These are phyloP conservation scores for Cephus runcator DNA, from an alignment of 2,888 invertebrate species.

Conservation along the genomic window DNA sequence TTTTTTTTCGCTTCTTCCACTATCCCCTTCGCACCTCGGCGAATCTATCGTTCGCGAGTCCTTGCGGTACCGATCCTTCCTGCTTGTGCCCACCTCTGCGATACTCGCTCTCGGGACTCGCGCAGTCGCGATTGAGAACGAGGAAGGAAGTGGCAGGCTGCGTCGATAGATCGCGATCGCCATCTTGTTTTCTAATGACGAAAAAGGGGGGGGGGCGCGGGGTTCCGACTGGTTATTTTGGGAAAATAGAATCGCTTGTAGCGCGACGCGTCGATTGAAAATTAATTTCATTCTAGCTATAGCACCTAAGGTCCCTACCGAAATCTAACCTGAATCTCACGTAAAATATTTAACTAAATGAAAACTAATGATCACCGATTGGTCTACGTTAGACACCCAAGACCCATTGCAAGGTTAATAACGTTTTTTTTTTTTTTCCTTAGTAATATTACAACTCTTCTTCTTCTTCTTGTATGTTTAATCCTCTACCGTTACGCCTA, in stretches of 20 bases:
- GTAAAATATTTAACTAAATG: neutral
- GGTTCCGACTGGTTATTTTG: neutral
- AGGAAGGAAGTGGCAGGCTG: neutral
- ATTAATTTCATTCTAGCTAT: conserved; percentile 32
- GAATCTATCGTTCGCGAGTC: neutral
- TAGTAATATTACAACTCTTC: conserved; percentile 18
- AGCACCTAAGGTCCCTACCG: conserved; percentile 32
- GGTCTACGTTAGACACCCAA: conserved; percentile 33
- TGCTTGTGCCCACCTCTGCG: neutral
- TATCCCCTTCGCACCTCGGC: conserved; percentile 3
- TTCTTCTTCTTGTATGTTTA: conserved; percentile 9
- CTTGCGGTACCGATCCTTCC: neutral
- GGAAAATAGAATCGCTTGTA: neutral
- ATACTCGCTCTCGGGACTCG: neutral
- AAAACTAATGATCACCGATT: conserved; percentile 30
- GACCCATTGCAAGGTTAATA: conserved; percentile 26
- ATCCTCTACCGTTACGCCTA: neutral
- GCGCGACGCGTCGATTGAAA: neutral
- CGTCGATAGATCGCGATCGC: neutral
- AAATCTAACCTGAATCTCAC: neutral
- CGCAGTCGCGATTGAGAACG: neutral
- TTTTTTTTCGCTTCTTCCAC: conserved; percentile 3
- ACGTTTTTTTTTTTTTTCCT: conserved; percentile 11
- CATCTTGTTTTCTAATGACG: neutral
- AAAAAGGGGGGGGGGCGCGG: neutral